Percentiles rank a stretch among this genome's conserved stretches.
Evolutionary conservation across 2,113 vertebrate species (phyloP).

Genomic region (Chionodraco myersi): DNA sequence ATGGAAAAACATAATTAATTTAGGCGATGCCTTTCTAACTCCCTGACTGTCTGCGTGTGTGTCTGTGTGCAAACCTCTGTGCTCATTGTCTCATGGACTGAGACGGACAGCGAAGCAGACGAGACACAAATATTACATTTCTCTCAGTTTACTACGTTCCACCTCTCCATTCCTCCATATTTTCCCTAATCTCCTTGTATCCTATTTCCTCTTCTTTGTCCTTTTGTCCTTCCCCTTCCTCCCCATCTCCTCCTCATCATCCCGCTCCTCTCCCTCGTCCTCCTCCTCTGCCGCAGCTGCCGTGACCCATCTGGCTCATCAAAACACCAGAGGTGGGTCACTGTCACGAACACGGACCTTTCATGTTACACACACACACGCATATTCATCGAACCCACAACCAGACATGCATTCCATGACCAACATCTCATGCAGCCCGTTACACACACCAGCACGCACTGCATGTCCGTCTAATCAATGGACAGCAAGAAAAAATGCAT

Average conservation of each 20-base stretch:
- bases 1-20: conserved; percentile 75
- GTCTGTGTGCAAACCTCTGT: conserved; percentile 38
- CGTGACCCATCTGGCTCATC: conserved; percentile 77
- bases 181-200: neutral
- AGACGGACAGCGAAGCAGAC: conserved; percentile 22
- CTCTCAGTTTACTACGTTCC: neutral
- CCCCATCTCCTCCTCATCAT: conserved; percentile 23
- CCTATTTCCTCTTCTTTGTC: conserved; percentile 18
- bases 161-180: neutral
- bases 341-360: conserved; percentile 70
- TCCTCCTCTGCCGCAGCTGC: conserved; percentile 72
- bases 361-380: conserved; percentile 30
- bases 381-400: conserved; percentile 1
- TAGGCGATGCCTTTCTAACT: conserved; percentile 65
- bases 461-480: neutral
- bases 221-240: neutral
- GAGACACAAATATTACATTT: conserved; percentile 6
- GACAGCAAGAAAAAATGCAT: neutral
- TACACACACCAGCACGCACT: neutral
- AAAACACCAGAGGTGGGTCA: conserved; percentile 83
- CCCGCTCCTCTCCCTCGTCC: conserved; percentile 25
- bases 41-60: conserved; percentile 57
- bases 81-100: conserved; percentile 62
- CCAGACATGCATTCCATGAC: neutral
- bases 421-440: too few species aligned